Evolutionary conservation across 2,797 vertebrate species (phyloP).

Genomic region (Enteromius afrohamiltoni): DNA sequence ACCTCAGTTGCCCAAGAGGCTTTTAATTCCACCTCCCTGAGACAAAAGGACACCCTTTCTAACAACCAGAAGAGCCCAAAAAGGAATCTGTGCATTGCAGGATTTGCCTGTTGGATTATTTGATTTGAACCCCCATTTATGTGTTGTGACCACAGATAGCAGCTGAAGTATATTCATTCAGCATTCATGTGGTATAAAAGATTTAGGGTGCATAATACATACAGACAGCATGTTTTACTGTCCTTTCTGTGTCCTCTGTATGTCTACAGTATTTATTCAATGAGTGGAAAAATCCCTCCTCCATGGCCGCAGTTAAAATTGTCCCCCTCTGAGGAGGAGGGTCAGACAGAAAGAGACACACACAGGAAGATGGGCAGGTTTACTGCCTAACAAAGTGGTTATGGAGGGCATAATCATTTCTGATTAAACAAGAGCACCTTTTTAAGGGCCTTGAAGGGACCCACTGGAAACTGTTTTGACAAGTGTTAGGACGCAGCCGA

Average conservation of each 20-base stretch:
- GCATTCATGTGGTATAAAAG: constrained; percentile 30
- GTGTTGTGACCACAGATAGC: background rate
- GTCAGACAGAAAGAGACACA: constrained; percentile 24
- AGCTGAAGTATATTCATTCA: constrained; percentile 16
- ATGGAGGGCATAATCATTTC: constrained; percentile 69
- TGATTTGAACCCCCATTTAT: constrained; percentile 17
- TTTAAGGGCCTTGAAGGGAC: constrained; percentile 49
- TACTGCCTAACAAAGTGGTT: constrained; percentile 59
- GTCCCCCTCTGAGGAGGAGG: constrained; percentile 31
- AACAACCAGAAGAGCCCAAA: constrained; percentile 50
- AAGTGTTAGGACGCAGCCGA: constrained; percentile 66
- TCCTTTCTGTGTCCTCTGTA: constrained; percentile 33
- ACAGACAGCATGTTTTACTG: constrained; percentile 2
- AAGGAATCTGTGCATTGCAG: constrained; percentile 32
- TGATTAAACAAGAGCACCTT: constrained; percentile 64
- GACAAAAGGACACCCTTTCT: constrained; percentile 64
- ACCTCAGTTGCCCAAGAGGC: constrained; percentile 62
- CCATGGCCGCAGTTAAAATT: constrained; percentile 7
- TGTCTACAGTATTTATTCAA: constrained; percentile 34
- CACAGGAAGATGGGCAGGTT: constrained; percentile 44
- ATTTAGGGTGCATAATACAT: constrained; percentile 8
- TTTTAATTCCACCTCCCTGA: constrained; percentile 67
- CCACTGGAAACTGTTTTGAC: constrained; percentile 67
- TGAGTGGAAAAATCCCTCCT: constrained; percentile 29
- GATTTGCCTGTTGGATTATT: constrained; percentile 16